Conservation (phyloP, 2,113 vertebrate species). For the Sclerurus mexicanus region DNA sequence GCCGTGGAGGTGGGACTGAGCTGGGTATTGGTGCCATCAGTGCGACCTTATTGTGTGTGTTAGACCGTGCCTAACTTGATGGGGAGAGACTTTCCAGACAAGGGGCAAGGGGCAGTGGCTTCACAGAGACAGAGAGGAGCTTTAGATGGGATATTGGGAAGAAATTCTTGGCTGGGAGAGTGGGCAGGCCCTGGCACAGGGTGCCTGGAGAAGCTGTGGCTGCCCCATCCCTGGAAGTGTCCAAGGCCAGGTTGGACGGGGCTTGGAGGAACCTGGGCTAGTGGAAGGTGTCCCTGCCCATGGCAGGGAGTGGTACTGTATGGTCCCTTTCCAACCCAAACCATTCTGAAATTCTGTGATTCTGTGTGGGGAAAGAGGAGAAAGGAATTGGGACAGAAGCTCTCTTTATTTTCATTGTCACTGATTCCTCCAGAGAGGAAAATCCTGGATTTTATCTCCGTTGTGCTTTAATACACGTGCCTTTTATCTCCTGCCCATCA, state of each 20-base stretch:
- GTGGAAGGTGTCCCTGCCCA: neutral
- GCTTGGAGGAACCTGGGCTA: neutral
- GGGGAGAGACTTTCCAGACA: neutral
- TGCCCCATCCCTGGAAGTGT: neutral
- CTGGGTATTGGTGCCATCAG: rapidly evolving
- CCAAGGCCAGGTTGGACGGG: neutral
- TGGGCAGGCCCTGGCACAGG: neutral
- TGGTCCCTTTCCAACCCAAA: neutral
- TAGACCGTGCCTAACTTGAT: neutral
- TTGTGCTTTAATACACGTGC: neutral
- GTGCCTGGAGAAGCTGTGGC: neutral
- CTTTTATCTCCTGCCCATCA: rapidly evolving
- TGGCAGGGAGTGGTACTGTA: neutral
- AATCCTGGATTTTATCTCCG: neutral
- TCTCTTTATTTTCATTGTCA: rapidly evolving
- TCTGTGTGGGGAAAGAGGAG: neutral
- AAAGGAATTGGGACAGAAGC: no score
- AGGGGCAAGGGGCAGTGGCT: no score
- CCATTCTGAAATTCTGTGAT: neutral
- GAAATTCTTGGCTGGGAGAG: neutral
- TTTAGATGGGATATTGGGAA: neutral
- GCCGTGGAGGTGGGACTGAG: neutral
- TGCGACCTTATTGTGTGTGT: rapidly evolving
- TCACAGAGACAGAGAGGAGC: neutral
- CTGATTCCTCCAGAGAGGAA: no score